Evolutionary conservation across 2,797 vertebrate genomes (phyloP), one percentile per base, ranked within the genome.

Genomic region (Selene dorsalis): DNA sequence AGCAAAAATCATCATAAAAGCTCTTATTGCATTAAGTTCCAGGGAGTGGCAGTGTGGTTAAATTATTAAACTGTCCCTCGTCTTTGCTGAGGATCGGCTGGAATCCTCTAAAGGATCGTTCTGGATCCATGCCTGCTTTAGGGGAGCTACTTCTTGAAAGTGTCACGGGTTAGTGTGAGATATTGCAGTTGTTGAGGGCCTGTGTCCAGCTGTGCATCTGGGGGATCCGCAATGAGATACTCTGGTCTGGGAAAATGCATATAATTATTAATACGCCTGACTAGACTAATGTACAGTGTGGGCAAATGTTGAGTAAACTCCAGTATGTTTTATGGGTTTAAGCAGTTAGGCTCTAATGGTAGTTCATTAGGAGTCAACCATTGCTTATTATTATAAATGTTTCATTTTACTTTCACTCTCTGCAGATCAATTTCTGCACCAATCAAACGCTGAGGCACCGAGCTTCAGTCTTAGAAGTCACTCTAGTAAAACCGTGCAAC

Each of bases 1-100:
- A 91, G 84, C 66, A 66, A 79, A 79, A 76, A 69, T 57, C 48
- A 64, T 77, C 50, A 72, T 48, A 57, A 76, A 74, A 74, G 56
- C 56, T 69, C 80, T 67, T 55, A 45, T 62, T 71, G 75, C 58
- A 52, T 69, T 48, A 53, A 64, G 59, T 77, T 65, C 22, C 28
- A 24, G 71, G 72, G 75, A 84, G 76, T 38, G 73, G 53, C 18
- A n/a, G 56, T 20, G 0, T 26, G 9, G 28, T 71, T 75, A 38
- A 45, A 56, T 62, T 56, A 30, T 71, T 78, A 47, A 64, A 77
- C 5, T 38, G 7, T 26, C 62, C n/a, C 59, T 38, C n/a, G 1
- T 76, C 47, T 69, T 45, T 16, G 13, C 45, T 65, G 48, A 48
- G 8, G 43, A 58, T 69, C 24, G 35, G n/a, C 2, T 45, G 70